Evolutionary conservation across 2,113 vertebrate species (phyloP).

Genomic region (Paramormyrops kingsleyae): DNA sequence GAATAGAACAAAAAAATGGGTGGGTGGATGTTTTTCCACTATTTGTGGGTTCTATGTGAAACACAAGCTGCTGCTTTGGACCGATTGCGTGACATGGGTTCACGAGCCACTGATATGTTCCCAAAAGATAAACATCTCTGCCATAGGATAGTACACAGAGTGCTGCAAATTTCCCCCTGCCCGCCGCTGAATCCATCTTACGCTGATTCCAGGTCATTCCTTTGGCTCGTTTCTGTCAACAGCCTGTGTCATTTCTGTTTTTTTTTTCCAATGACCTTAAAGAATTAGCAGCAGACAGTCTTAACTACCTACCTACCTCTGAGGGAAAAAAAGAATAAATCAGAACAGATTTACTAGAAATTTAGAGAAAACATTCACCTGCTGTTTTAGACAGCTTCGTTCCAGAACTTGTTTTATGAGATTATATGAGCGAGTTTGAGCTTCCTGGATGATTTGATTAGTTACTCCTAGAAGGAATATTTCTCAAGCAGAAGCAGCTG

Average conservation of each 20-base stretch:
- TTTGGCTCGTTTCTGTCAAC: background rate
- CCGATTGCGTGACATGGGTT: background rate
- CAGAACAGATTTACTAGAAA: background rate
- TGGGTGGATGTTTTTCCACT: too few relatives aligned
- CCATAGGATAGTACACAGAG: background rate
- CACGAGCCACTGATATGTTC: background rate
- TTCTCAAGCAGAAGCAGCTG: background rate
- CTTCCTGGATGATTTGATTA: background rate
- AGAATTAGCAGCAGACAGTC: background rate
- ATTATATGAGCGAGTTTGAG: background rate
- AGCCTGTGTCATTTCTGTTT: background rate
- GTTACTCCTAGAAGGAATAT: background rate
- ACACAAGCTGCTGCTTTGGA: background rate
- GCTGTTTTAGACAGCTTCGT: background rate
- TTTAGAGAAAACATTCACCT: background rate
- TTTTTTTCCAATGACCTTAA: background rate
- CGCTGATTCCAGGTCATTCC: background rate
- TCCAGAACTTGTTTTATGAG: background rate
- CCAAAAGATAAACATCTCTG: background rate
- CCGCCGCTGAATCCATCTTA: background rate
- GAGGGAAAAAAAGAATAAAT: background rate
- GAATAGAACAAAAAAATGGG: too few relatives aligned
- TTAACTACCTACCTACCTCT: background rate
- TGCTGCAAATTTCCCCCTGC: background rate
- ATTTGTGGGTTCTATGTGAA: background rate